Evolutionary conservation across 2,113 vertebrate species (phyloP).

Genomic region (Eulacestoma nigropectus): DNA sequence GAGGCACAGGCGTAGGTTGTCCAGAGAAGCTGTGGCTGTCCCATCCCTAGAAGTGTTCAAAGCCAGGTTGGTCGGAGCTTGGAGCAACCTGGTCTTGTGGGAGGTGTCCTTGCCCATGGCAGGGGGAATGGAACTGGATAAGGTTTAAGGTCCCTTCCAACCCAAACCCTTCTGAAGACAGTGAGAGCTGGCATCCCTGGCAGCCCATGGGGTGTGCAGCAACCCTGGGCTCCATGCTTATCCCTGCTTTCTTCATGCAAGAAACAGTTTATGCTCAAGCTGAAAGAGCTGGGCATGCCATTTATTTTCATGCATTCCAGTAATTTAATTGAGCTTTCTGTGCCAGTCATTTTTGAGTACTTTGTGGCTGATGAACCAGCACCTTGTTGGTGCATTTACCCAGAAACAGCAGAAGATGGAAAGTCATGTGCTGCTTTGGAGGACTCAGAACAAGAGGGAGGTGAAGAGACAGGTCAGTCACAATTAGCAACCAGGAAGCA

Average conservation of each 20-base stretch:
- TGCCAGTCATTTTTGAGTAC: not conserved
- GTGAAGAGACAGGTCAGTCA: not conserved
- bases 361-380: not conserved
- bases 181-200: not conserved
- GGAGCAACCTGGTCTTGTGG: not conserved
- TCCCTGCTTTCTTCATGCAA: fast-evolving
- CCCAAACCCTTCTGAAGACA: not conserved
- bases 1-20: not conserved
- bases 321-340: not conserved
- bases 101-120: not conserved
- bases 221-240: too few relatives aligned
- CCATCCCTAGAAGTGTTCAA: not conserved
- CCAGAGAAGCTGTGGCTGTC: not conserved
- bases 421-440: not conserved
- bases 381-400: not conserved
- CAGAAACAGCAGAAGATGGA: not conserved
- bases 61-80: not conserved
- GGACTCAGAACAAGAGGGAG: not conserved
- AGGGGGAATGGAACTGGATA: not conserved
- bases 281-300: not conserved
- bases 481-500: not conserved
- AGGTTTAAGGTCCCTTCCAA: not conserved
- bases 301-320: not conserved
- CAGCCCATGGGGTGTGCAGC: not conserved
- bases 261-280: not conserved